Evolutionary conservation across 2,113 vertebrate genomes (phyloP).

Genomic region (Ciconia stormi): DNA sequence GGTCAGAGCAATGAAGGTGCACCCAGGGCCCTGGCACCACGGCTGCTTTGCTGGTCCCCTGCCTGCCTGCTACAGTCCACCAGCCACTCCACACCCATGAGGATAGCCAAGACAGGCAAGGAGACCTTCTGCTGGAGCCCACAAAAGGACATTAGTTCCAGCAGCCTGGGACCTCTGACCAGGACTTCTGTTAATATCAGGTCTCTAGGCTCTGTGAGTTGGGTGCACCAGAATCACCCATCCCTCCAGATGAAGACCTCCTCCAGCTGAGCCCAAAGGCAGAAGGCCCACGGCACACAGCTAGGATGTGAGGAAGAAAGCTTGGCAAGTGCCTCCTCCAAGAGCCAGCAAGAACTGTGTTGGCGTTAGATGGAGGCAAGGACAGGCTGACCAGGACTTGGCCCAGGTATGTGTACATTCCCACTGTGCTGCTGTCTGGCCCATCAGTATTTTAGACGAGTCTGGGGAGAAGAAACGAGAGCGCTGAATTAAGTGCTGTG

Average conservation of each 20-base stretch:
- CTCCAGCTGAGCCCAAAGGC: background rate
- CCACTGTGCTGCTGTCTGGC: background rate
- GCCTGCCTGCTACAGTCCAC: background rate
- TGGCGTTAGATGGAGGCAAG: background rate
- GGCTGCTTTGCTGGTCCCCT: background rate
- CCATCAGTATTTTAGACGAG: background rate
- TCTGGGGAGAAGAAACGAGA: background rate
- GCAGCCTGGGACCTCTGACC: background rate
- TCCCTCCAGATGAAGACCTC: background rate
- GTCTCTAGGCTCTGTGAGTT: background rate
- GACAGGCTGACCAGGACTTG: background rate
- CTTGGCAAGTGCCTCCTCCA: background rate
- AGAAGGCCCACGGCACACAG: background rate
- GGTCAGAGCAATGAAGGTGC: background rate
- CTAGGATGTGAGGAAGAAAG: background rate
- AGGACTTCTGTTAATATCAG: background rate
- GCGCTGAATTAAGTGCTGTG: background rate
- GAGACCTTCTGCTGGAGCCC: background rate
- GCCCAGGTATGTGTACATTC: background rate
- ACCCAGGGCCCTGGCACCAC: background rate
- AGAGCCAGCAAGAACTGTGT: fast-evolving
- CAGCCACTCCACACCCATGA: background rate
- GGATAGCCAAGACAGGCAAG: background rate
- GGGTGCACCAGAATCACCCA: background rate
- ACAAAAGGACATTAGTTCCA: background rate